phyloP scores from a whole-genome alignment of 2,888 invertebrate species.

The Cantharis lateralis region DNA sequence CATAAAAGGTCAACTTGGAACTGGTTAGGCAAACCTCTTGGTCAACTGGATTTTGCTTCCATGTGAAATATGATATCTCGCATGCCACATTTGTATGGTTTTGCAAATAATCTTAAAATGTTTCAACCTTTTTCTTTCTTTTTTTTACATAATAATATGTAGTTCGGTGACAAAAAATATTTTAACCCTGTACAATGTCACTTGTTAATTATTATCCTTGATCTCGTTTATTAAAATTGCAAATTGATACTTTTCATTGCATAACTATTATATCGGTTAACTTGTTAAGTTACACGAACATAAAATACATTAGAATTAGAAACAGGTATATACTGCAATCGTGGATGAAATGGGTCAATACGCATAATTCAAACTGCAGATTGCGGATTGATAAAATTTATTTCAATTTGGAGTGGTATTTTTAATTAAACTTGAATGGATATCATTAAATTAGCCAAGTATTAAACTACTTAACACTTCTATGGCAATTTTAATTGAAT shows the following conservation, averaged over 20 bases:
- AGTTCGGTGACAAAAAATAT: background rate
- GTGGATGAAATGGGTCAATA: background rate
- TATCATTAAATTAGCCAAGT: background rate
- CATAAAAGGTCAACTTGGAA: background rate
- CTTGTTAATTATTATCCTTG: constrained; percentile 28
- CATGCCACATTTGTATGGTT: background rate
- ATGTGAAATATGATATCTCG: background rate
- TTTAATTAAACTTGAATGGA: background rate
- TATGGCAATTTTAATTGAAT: background rate
- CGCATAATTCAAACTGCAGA: background rate
- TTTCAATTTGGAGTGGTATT: background rate
- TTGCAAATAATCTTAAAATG: background rate
- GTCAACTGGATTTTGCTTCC: background rate
- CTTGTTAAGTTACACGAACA: background rate
- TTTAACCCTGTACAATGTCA: background rate
- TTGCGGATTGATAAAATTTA: background rate
- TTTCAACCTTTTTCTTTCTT: background rate
- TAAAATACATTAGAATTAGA: background rate
- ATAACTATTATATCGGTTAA: background rate
- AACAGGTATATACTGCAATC: background rate
- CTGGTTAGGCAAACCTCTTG: background rate
- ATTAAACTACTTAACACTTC: background rate
- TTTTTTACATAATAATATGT: no score
- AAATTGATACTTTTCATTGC: constrained; percentile 21
- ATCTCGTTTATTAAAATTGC: constrained; percentile 33